Percentiles rank a stretch among this genome's conserved stretches.
Evolutionary conservation across 1,140 invertebrate species (phyloP).

Genomic region (Neomicropteryx cornuta): DNA sequence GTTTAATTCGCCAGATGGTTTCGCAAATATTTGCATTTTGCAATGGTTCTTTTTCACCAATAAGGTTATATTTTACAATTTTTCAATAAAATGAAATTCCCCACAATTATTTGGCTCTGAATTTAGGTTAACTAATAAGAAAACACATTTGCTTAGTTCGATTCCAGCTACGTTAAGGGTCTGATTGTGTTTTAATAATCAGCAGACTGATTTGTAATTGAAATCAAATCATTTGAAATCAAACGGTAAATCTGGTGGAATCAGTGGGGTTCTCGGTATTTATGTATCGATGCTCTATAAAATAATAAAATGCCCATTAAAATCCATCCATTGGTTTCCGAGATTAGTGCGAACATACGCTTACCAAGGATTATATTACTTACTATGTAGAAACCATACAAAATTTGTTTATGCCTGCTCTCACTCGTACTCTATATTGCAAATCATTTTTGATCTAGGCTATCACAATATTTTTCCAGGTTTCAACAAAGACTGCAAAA

Average conservation of each 20-base stretch:
- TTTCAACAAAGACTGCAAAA: slow-evolving; percentile 66
- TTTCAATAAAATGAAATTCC: background rate
- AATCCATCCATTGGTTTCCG: background rate
- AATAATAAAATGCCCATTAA: background rate
- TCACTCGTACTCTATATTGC: background rate
- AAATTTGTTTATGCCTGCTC: background rate
- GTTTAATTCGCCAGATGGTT: background rate
- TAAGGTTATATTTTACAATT: background rate
- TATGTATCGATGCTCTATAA: background rate
- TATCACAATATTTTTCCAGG: slow-evolving; percentile 17
- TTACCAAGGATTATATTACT: no score
- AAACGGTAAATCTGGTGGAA: no score
- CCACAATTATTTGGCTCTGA: background rate
- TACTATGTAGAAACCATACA: background rate
- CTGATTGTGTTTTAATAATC: background rate
- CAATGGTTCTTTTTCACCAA: background rate
- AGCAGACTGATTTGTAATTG: background rate
- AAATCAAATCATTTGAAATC: background rate
- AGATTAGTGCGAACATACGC: background rate
- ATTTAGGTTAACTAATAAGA: background rate
- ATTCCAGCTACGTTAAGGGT: background rate
- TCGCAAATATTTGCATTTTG: slow-evolving; percentile 1
- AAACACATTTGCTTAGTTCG: background rate
- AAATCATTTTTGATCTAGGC: background rate
- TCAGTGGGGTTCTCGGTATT: no score